These are phyloP conservation scores for Diachrysia chrysitis DNA, from an alignment of 2,888 invertebrate species.

Conservation along the genomic window DNA sequence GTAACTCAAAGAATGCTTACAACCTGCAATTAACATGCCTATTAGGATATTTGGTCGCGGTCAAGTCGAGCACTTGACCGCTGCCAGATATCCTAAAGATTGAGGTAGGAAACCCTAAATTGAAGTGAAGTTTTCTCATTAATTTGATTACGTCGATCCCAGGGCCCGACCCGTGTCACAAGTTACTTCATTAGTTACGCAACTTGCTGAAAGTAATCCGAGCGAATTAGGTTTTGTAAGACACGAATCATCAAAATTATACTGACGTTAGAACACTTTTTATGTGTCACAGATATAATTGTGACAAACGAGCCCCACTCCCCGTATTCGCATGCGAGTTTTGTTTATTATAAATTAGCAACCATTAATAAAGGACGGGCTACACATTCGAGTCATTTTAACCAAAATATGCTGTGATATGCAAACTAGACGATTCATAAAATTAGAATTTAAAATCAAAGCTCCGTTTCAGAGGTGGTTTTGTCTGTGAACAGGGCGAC, in stretches of 20 bases:
- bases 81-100: slow-evolving; percentile 85
- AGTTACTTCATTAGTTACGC: slow-evolving; percentile 89
- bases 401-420: slow-evolving; percentile 78
- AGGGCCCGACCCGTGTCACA: slow-evolving; percentile 87
- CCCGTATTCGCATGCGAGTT: slow-evolving; percentile 16
- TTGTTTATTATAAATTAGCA: slow-evolving; percentile 52
- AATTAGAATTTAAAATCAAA: slow-evolving; percentile 88
- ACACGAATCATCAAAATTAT: slow-evolving; percentile 83
- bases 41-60: slow-evolving; percentile 68
- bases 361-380: slow-evolving; percentile 47
- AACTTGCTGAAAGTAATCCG: slow-evolving; percentile 87
- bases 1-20: slow-evolving; percentile 20
- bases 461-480: slow-evolving; percentile 82
- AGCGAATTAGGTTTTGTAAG: slow-evolving; percentile 85
- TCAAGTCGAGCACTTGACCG: slow-evolving; percentile 77
- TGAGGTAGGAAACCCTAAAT: slow-evolving; percentile 86
- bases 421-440: slow-evolving; percentile 83
- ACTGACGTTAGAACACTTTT: slow-evolving; percentile 53
- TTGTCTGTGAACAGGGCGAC: slow-evolving; percentile 76
- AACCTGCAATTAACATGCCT: slow-evolving; percentile 69
- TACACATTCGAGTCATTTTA: slow-evolving; percentile 50
- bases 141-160: slow-evolving; percentile 89
- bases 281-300: slow-evolving; percentile 18
- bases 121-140: slow-evolving; percentile 89
- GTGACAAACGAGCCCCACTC: slow-evolving; percentile 15